A percentile compares a stretch with the other conserved stretches of the same genome.
Evolutionary conservation across 2,113 vertebrate genomes (phyloP).

Genomic region (Halichoeres trimaculatus): DNA sequence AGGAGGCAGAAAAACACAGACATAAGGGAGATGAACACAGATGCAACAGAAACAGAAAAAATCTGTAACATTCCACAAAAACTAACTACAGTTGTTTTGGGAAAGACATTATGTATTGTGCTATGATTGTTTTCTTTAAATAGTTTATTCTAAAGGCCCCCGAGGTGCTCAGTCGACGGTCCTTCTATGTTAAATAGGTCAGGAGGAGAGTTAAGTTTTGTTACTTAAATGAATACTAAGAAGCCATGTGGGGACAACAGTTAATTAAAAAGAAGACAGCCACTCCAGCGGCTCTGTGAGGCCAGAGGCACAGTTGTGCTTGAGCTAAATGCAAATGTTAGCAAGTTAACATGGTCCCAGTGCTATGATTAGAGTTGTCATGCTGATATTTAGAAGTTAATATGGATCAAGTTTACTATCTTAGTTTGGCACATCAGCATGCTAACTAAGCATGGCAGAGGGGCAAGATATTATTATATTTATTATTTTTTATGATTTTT

Average conservation of each 20-base stretch:
- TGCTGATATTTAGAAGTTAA: constrained; percentile 11
- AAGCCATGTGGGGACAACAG: background rate
- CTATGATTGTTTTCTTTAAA: too few species aligned
- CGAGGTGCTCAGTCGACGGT: background rate
- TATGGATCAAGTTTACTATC: background rate
- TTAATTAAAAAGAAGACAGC: constrained; percentile 1
- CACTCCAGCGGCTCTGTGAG: background rate
- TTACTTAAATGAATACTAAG: background rate
- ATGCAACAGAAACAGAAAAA: too few species aligned
- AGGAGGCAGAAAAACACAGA: too few species aligned
- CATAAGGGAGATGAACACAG: too few species aligned
- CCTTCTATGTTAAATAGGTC: background rate
- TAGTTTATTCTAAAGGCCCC: background rate
- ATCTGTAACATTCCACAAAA: too few species aligned
- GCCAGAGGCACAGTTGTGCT: background rate
- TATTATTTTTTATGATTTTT: too few species aligned
- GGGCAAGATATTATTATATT: background rate
- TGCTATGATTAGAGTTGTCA: background rate
- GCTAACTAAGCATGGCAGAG: background rate
- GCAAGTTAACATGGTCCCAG: background rate
- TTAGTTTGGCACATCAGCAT: background rate
- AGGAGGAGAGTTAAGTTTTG: background rate
- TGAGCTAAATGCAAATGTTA: constrained; percentile 8
- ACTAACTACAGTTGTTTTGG: too few species aligned
- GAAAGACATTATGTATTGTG: too few species aligned